Evolutionary conservation across 2,797 vertebrate species (phyloP).

Genomic region (Iguana delicatissima): DNA sequence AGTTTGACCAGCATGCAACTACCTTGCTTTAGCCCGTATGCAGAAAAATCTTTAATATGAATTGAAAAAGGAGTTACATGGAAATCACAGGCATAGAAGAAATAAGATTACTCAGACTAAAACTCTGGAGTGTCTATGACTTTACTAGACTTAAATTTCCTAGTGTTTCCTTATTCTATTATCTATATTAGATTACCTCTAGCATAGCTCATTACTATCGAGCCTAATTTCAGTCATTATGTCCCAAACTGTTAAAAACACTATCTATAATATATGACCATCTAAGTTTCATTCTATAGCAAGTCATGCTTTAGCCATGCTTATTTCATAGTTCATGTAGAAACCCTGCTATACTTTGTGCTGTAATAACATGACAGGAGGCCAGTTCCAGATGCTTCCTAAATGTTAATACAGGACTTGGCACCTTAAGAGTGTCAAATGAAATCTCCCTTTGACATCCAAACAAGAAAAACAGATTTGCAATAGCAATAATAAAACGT

Average conservation of each 20-base stretch:
- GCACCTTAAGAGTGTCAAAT: conserved; percentile 42
- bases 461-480: conserved; percentile 34
- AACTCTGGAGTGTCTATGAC: conserved; percentile 65
- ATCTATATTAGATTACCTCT: conserved; percentile 53
- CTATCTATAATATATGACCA: conserved; percentile 67
- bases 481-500: conserved; percentile 46
- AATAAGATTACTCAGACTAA: conserved; percentile 60
- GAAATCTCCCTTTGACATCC: conserved; percentile 52
- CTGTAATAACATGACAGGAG: conserved; percentile 36
- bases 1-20: conserved; percentile 78
- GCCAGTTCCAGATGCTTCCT: conserved; percentile 42
- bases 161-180: conserved; percentile 51
- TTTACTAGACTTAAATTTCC: conserved; percentile 64
- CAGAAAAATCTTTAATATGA: conserved; percentile 66
- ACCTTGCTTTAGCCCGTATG: conserved; percentile 71
- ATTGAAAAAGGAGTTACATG: conserved; percentile 71
- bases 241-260: conserved; percentile 70
- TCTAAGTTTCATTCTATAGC: conserved; percentile 65
- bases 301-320: conserved; percentile 71
- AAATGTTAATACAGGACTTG: conserved; percentile 44
- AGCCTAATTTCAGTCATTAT: conserved; percentile 63
- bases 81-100: conserved; percentile 69
- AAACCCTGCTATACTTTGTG: conserved; percentile 47
- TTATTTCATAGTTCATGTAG: conserved; percentile 65
- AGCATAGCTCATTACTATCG: conserved; percentile 60